A percentile compares a stretch with the other conserved stretches of the same genome.
Evolutionary conservation across 2,888 invertebrate species (phyloP).

Genomic region (Noctua janthe): DNA sequence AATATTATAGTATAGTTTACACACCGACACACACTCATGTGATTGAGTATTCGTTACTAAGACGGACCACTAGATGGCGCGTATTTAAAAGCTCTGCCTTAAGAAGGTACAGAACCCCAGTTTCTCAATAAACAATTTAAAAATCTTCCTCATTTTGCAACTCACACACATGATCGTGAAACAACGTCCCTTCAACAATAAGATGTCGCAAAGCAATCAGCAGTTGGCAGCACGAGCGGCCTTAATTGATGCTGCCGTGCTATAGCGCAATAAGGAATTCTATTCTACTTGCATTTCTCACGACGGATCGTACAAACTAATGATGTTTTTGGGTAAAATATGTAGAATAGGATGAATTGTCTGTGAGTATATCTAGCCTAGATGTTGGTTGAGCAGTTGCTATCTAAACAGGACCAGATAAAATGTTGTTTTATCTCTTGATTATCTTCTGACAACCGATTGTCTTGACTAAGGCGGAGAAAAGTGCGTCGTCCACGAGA

Average conservation of each 20-base stretch:
- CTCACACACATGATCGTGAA: slow-evolving; percentile 11
- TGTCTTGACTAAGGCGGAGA: no score
- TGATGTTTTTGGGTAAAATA: slow-evolving; percentile 2
- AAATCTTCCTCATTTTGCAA: slow-evolving; percentile 24
- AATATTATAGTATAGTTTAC: no score
- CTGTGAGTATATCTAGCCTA: not conserved
- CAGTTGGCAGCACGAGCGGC: slow-evolving; percentile 54
- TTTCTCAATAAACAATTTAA: slow-evolving; percentile 8
- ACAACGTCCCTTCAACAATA: slow-evolving; percentile 52
- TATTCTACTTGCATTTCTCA: slow-evolving; percentile 20
- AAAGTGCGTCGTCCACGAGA: no score
- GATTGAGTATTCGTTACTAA: no score
- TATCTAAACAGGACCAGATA: slow-evolving; percentile 24
- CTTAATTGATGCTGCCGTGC: slow-evolving; percentile 67
- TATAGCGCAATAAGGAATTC: slow-evolving; percentile 67
- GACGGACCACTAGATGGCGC: no score
- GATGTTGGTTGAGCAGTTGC: not conserved
- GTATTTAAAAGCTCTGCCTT: no score
- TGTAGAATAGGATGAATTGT: not conserved
- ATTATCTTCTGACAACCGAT: no score
- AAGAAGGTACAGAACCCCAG: not conserved
- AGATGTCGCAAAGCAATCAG: slow-evolving; percentile 54
- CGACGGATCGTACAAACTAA: not conserved
- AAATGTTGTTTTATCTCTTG: not conserved
- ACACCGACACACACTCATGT: no score